Conservation (phyloP, 2,113 vertebrate species). For the Actenoides hombroni region DNA sequence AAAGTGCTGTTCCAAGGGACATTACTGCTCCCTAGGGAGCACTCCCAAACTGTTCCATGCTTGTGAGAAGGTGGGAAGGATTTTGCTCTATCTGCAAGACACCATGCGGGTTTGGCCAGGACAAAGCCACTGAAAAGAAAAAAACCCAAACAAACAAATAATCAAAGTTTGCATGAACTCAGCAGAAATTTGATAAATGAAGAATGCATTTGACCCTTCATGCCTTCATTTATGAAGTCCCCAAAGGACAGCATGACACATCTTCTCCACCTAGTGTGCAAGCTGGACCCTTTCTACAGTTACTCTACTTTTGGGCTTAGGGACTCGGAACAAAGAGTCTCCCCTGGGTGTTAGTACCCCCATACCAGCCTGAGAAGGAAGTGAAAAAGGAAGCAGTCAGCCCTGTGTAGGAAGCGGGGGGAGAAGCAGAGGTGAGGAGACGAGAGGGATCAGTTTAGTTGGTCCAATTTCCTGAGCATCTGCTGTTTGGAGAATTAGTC, state of each 20-base stretch:
- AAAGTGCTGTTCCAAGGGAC: not conserved
- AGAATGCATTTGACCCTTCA: not conserved
- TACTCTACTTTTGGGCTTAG: not conserved
- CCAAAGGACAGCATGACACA: not conserved
- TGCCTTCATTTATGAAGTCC: not conserved
- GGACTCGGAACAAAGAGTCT: not conserved
- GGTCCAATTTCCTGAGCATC: not conserved
- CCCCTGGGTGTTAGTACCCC: not conserved
- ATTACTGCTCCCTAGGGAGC: not conserved
- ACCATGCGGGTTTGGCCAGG: not conserved
- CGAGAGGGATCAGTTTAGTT: rapidly evolving
- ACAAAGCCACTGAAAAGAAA: not conserved
- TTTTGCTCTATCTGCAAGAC: not conserved
- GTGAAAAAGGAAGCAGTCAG: not conserved
- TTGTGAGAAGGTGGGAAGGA: not conserved
- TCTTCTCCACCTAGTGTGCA: not conserved
- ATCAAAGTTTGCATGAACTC: not conserved
- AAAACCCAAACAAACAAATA: not conserved
- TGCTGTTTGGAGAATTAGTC: not conserved
- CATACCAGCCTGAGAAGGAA: not conserved
- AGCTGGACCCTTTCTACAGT: not conserved
- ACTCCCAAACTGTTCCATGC: not conserved
- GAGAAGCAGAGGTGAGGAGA: not conserved
- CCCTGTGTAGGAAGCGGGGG: not conserved
- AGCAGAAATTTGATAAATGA: not conserved